Evolutionary conservation across 2,888 invertebrate genomes (phyloP), one percentile per base, ranked within the genome.

Genomic region (Nomada goodeniana): DNA sequence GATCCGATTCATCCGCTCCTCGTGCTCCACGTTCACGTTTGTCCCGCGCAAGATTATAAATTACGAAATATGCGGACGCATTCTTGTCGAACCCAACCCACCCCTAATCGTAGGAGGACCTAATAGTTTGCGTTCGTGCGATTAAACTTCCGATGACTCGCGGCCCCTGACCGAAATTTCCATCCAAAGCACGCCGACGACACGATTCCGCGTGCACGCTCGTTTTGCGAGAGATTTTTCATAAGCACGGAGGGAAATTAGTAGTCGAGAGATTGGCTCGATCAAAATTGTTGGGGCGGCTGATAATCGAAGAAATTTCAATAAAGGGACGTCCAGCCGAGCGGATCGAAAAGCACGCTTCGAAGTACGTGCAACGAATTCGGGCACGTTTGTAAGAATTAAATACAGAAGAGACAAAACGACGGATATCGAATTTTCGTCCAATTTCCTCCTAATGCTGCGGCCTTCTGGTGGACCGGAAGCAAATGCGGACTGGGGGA

Each of bases 391-490:
- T 61, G 69, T 63, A 72, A 23, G 69, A 26, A 82, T 61, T 71
- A 72, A 73, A 63, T 67, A 68, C 53, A 55, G 82, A 64, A 79
- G 73, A 53, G 76, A 60, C 67, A 80, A 86, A 89, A 88, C 87
- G 83, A 68, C 70, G 82, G 70, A 88, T 90, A 91, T 90, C 84
- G 83, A 90, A 90, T 91, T 89, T 86, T 74, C 88, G 77, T 85
- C 88, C 89, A 90, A 91, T 91, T 91, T 90, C 90, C 90, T 84
- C 73, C 86, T 91, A 91, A 91, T 91, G 89, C 87, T 88, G 71
- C 68, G 78, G 75, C 60, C 44, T 67, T 68, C 70, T n/a, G 80
- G 69, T 80, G 57, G 68, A 80, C 77, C 87, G 87, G 88, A 88
- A 89, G 81, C 81, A 61, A 76, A 63, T 61, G 65, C 52, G 70